A percentile compares a stretch with the other conserved stretches of the same genome.
Evolutionary conservation across 2,888 invertebrate species (phyloP).

Genomic region (Ophioninae sp.): DNA sequence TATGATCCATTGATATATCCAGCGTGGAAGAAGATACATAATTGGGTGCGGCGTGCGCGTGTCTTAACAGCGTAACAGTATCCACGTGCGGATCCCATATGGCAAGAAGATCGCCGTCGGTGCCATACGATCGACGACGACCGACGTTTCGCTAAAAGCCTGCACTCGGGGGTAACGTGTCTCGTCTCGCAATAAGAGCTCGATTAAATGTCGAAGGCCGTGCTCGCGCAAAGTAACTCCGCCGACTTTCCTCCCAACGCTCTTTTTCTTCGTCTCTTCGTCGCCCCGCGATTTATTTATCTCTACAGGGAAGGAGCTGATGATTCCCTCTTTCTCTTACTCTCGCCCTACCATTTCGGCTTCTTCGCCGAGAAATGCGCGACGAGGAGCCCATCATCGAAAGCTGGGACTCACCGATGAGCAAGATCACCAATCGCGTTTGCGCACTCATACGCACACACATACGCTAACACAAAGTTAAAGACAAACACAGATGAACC

Average conservation of each 20-base stretch:
- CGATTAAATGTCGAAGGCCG: slow-evolving; percentile 68
- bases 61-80: slow-evolving; percentile 23
- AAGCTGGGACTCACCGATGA: slow-evolving; percentile 61
- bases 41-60: slow-evolving; percentile 50
- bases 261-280: slow-evolving; percentile 42
- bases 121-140: slow-evolving; percentile 31
- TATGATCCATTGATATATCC: slow-evolving; percentile 10
- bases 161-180: slow-evolving; percentile 52
- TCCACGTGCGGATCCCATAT: slow-evolving; percentile 53
- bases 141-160: slow-evolving; percentile 47
- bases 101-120: slow-evolving; percentile 38
- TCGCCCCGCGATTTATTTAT: slow-evolving; percentile 50
- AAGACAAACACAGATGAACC: slow-evolving; percentile 20
- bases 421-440: slow-evolving; percentile 28
- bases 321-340: slow-evolving; percentile 33
- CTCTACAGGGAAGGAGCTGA: slow-evolving; percentile 37
- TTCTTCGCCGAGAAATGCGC: slow-evolving; percentile 39
- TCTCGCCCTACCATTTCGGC: slow-evolving; percentile 55
- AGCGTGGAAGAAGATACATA: background rate
- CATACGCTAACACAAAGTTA: slow-evolving; percentile 4
- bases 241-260: slow-evolving; percentile 1
- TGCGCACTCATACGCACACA: slow-evolving; percentile 25
- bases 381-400: slow-evolving; percentile 57
- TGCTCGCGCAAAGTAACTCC: slow-evolving; percentile 47
- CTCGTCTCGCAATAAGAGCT: slow-evolving; percentile 34